Evolutionary conservation across 2,113 vertebrate species (phyloP), one percentile per base, ranked within the genome.

Genomic region (Salvator merianae): DNA sequence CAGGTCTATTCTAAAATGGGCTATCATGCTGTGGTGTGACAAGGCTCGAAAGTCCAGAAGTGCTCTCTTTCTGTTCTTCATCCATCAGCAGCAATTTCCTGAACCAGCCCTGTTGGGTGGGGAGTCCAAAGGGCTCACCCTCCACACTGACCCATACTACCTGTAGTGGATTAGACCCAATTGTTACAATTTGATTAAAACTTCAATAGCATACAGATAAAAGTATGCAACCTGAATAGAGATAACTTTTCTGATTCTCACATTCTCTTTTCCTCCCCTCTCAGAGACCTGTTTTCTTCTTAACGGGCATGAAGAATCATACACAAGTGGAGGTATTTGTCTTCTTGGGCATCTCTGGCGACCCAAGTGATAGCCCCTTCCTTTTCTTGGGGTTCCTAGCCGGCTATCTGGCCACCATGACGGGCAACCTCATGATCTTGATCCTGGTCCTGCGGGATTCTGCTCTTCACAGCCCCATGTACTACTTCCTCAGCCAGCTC

Each of bases 401-500:
- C 2, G 86, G 81, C 73, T 90, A 91, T 50, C 36, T 92, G 0
- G 7, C 83, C 32, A 91, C 87, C 1, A 18, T 87, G 43, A 80
- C 36, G 14, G 89, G 89, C 16, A 90, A 92, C 66, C 26, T 80
- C 9, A 30, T 82, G 18, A 88, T 91, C 62, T 53, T 92, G 2
- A 3, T 75, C 34, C 84, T 90, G 1, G 86, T 91, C 8, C 34
- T 22, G 5, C 1, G 87, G 1, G 90, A 91, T 30, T 70, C 83
- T 0, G 69, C 4, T 12, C 90, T 93, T 55, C 91, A 88, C 59
- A 91, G 77, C 1, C 88, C 88, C 3, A 89, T 91, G 91, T 92
- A 86, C 79, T 92, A 85, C 34, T 87, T 92, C 38, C 92, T 93
- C 72, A 88, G 91, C 20, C 86, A 88, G n/a, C 30, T 92, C 8